Percentiles rank a stretch among this genome's conserved stretches.
Evolutionary conservation across 2,797 vertebrate species (phyloP).

Genomic region (Synanceia verrucosa): DNA sequence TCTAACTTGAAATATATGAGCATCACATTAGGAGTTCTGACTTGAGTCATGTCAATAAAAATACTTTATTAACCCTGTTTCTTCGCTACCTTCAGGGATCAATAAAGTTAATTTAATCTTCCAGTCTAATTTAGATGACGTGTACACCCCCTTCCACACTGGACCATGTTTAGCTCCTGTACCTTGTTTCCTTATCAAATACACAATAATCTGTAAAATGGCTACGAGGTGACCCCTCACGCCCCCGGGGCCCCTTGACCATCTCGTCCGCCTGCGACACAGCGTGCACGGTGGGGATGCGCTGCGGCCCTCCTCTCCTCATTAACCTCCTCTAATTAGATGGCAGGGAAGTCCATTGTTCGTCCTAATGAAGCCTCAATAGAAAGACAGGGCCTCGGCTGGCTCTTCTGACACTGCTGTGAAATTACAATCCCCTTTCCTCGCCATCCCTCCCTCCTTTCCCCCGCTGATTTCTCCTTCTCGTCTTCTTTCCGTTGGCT

Average conservation of each 20-base stretch:
- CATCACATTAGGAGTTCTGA: background rate
- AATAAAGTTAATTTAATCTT: slow-evolving; percentile 33
- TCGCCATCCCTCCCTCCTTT: slow-evolving; percentile 4
- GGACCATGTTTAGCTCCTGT: background rate
- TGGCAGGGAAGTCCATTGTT: slow-evolving; percentile 90
- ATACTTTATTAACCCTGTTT: background rate
- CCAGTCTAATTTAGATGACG: slow-evolving; percentile 4
- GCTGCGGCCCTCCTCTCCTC: slow-evolving; percentile 84
- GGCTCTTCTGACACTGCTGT: slow-evolving; percentile 85
- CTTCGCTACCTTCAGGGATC: slow-evolving; percentile 4
- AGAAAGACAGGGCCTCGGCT: slow-evolving; percentile 87
- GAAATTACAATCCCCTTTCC: slow-evolving; percentile 86
- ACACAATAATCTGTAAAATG: slow-evolving; percentile 31
- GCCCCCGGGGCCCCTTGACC: slow-evolving; percentile 58
- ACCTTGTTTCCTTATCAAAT: slow-evolving; percentile 34
- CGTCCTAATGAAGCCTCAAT: slow-evolving; percentile 94
- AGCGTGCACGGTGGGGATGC: slow-evolving; percentile 73
- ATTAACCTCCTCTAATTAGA: slow-evolving; percentile 99
- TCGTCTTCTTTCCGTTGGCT: slow-evolving; percentile 7
- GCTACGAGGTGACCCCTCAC: slow-evolving; percentile 38
- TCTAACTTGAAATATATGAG: background rate
- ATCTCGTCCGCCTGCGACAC: slow-evolving; percentile 51
- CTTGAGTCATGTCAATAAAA: background rate
- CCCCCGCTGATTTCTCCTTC: background rate
- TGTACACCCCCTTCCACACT: background rate